Evolutionary conservation across 2,113 vertebrate genomes (phyloP), one percentile per base, ranked within the genome.

Genomic region (Kryptolebias marmoratus): DNA sequence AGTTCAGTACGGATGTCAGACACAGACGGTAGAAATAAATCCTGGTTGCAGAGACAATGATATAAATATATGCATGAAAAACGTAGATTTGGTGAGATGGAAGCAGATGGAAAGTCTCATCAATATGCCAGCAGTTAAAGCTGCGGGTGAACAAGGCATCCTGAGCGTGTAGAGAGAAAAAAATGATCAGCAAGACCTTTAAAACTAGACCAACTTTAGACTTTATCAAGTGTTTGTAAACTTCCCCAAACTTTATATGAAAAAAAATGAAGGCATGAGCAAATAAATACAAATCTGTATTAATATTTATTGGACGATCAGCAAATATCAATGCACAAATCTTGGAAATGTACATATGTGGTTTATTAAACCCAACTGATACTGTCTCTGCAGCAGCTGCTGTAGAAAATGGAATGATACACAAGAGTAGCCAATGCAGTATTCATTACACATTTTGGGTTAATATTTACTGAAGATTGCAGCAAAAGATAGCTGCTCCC

Each of bases 401-500:
- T 52, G n/a, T 22, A 27, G 7, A 11, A 22, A 27, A 52, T 5
- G n/a, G 50, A 22, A 52, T 52, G n/a, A 27, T 18, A 1, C n/a
- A 22, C 10, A 13, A 48, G 47, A 4, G 15, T 15, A 48, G 47
- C 6, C 9, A 14, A 22, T 22, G n/a, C n/a, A 10, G n/a, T 52
- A 2, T 52, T 52, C 15, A 5, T 52, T 52, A 52, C 50, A 52
- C 15, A 27, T 52, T 52, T 11, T 52, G 18, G 18, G 6, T 22
- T 52, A 52, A 52, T 52, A 52, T 52, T 52, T 52, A 52, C 50
- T 11, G 39, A 9, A 60, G n/a, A 44, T 60, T 28, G 58, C n/a
- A 44, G n/a, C 39, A 44, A n/a, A 18, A 22, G 47, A n/a, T 32
- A 18, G 30, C 9, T 57, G 4, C 32, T 59, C 16, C 36, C 18